Conservation (phyloP, 35 echinoderm and acorn worm species). For the Holothuria glaberrima region DNA sequence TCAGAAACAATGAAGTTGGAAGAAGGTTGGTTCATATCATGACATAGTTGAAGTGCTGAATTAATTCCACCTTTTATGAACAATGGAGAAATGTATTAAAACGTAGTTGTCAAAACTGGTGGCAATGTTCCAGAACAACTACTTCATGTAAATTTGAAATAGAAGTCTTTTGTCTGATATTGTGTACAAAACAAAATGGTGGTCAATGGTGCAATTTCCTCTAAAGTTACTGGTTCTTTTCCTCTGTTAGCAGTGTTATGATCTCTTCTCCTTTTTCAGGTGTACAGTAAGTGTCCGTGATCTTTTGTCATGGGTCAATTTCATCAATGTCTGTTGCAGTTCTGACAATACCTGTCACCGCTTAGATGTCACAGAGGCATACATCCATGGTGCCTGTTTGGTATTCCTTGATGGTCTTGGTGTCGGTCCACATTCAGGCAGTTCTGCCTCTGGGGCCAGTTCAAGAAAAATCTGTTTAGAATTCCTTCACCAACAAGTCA, state of each 20-base stretch:
- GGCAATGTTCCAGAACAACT: too few species aligned
- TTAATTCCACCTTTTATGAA: background rate
- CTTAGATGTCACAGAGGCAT: conserved; percentile 76
- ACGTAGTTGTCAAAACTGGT: too few species aligned
- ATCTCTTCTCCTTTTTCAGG: conserved; percentile 30
- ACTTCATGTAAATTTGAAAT: too few species aligned
- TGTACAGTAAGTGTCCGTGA: conserved; percentile 94
- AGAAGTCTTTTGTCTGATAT: too few species aligned
- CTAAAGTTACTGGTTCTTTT: too few species aligned
- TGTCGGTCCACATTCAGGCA: conserved; percentile 62
- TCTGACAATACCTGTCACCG: background rate
- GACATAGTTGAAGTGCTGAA: background rate
- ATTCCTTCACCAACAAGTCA: conserved; percentile 77
- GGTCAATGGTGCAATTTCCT: too few species aligned
- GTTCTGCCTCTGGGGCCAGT: conserved; percentile 15
- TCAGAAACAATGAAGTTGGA: conserved; percentile 90
- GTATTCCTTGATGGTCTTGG: conserved; percentile 96
- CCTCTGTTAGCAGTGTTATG: too few species aligned
- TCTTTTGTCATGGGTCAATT: conserved; percentile 93
- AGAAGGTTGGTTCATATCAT: conserved; percentile 48
- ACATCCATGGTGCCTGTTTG: conserved; percentile 92
- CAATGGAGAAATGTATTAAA: too few species aligned
- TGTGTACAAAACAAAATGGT: too few species aligned
- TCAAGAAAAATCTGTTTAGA: conserved; percentile 63
- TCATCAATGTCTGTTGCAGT: conserved; percentile 89